A percentile compares a stretch with the other conserved stretches of the same genome.
These are phyloP conservation scores for silkworm (Bombyx mori) DNA, from an alignment of 1,140 invertebrate genomes.

Conservation along the genomic window ASM3026992v2 NC_085108.1:7838001-7838500, in stretches of 20 bases:
- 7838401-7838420: too few relatives aligned
- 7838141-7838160: constrained; percentile 84
- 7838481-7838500: too few relatives aligned
- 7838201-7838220: constrained; percentile 85
- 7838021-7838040: too few relatives aligned
- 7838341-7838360: too few relatives aligned
- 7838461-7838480: too few relatives aligned
- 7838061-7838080: too few relatives aligned
- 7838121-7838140: constrained; percentile 79
- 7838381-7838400: too few relatives aligned
- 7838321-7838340: neutral
- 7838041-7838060: too few relatives aligned
- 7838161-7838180: constrained; percentile 82
- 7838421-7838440: too few relatives aligned
- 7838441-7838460: too few relatives aligned
- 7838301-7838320: neutral
- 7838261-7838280: neutral
- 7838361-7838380: too few relatives aligned
- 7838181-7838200: constrained; percentile 89
- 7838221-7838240: constrained; percentile 67
- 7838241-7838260: neutral
- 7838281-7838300: neutral
- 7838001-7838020: neutral
- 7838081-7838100: constrained; percentile 48
- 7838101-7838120: constrained; percentile 81